Evolutionary conservation across 2,113 vertebrate genomes (phyloP), one percentile per base, ranked within the genome.

Genomic region (Silurus asotus): DNA sequence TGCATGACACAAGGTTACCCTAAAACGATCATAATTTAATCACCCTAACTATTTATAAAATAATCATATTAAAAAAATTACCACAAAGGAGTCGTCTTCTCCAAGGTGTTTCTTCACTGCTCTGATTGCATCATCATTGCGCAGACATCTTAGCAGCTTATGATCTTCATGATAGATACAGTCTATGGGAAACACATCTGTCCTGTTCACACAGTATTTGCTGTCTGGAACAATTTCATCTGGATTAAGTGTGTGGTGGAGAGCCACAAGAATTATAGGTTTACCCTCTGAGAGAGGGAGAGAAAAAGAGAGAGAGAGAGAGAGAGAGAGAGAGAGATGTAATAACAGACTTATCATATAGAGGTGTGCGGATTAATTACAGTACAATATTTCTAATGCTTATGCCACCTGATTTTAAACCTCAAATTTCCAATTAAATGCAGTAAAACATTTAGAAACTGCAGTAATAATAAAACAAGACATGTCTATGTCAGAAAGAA

Each of bases 111-210:
- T 1, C 55, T 61, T 74, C 5, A 75, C 70, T 4, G 53, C 58
- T 8, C 56, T 48, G 45, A 70, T 19, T n/a, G 61, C 49, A 0
- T 67, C 37, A 1, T 53, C 28, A 37, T 65, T 25, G 2, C 25
- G 51, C 4, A 13, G 13, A 6, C n/a, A 70, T 25, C 8, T 53
- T 28, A 65, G 58, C 11, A 84, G 20, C 49, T 61, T 59, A 20
- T 10, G 55, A 23, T 75, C 69, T 75, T 84, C 82, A 75, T 84
- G 9, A 51, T 13, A 84, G 37, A 84, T 58, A 48, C 82, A 84
- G 45, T 84, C 69, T 14, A 84, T 70, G 25, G 56, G 37, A 15
- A 84, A 84, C 69, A 84, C 69, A 25, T 75, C 8, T 14, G 4
- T 1, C 11, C 37, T 49, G 69, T 61, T 49, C 20, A 84, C 56